Conservation (phyloP, 2,113 vertebrate genomes). For the Recurvirostra avosetta region DNA sequence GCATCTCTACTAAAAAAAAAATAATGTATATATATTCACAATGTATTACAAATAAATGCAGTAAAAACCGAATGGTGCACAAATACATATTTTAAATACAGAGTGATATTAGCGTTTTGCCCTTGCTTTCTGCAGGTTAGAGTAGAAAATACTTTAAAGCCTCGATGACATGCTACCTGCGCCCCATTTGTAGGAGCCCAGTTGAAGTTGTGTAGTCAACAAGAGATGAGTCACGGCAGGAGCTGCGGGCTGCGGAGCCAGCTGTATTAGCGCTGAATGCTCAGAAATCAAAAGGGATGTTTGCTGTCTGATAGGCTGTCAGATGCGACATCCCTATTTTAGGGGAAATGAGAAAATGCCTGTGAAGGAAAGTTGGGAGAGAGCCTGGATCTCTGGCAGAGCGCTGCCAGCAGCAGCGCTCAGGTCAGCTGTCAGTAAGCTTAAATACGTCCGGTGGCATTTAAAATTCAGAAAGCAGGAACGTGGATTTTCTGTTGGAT, state of each 20-base stretch:
- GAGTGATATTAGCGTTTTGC: background rate
- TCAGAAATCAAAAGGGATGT: background rate
- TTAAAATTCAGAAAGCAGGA: slow-evolving; percentile 28
- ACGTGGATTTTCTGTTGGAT: background rate
- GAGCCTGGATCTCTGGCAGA: background rate
- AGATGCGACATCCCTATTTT: background rate
- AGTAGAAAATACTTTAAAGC: background rate
- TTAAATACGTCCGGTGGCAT: background rate
- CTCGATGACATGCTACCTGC: background rate
- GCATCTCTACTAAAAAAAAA: background rate
- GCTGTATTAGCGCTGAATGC: background rate
- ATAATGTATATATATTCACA: background rate
- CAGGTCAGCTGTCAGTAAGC: background rate
- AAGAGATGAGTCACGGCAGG: background rate
- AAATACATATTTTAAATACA: background rate
- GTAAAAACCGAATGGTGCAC: background rate
- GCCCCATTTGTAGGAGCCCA: background rate
- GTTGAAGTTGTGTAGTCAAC: background rate
- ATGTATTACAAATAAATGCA: background rate
- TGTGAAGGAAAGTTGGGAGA: background rate
- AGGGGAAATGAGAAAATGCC: background rate
- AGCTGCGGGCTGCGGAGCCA: background rate
- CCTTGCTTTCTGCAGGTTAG: background rate
- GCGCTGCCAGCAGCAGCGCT: background rate
- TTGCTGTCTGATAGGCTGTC: background rate